Percentiles rank a stretch among this genome's conserved stretches.
Evolutionary conservation across 2,888 invertebrate genomes (phyloP).

Genomic region (Notocelia uddmanniana): DNA sequence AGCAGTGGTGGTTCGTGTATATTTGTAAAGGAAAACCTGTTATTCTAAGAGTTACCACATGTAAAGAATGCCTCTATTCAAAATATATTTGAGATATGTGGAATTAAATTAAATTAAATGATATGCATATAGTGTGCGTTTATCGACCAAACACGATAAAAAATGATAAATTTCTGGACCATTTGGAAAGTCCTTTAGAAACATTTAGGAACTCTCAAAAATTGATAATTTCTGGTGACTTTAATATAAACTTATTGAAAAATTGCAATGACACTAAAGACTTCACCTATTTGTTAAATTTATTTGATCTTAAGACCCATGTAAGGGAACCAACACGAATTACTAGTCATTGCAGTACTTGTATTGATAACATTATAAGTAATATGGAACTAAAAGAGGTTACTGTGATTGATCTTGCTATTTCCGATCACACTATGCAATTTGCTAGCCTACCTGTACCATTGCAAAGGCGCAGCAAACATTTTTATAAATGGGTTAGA

Average conservation of each 20-base stretch:
- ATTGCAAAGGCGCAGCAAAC: not conserved
- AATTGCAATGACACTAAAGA: not conserved
- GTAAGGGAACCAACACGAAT: conserved; percentile 4
- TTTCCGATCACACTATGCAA: not conserved
- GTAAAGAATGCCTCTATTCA: not conserved
- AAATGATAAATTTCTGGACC: not conserved
- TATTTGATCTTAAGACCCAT: not conserved
- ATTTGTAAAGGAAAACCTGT: not conserved
- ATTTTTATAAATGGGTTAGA: not conserved
- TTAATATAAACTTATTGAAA: too few species aligned
- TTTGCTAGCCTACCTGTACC: not conserved
- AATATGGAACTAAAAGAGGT: conserved; percentile 3
- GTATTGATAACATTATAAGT: conserved; percentile 14
- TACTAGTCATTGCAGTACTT: not conserved
- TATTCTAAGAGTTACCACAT: not conserved
- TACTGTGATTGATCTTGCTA: not conserved
- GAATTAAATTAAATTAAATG: not conserved
- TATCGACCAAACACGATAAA: conserved; percentile 4
- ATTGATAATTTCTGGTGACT: not conserved
- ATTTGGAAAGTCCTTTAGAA: conserved; percentile 1
- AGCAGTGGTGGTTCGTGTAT: not conserved
- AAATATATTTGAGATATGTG: not conserved
- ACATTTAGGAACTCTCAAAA: not conserved
- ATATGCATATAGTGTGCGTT: conserved; percentile 8
- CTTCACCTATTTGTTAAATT: not conserved